Percentiles rank a stretch among this genome's conserved stretches.
Evolutionary conservation across 2,888 invertebrate species (phyloP).

Genomic region (Orthonevra nobilis): DNA sequence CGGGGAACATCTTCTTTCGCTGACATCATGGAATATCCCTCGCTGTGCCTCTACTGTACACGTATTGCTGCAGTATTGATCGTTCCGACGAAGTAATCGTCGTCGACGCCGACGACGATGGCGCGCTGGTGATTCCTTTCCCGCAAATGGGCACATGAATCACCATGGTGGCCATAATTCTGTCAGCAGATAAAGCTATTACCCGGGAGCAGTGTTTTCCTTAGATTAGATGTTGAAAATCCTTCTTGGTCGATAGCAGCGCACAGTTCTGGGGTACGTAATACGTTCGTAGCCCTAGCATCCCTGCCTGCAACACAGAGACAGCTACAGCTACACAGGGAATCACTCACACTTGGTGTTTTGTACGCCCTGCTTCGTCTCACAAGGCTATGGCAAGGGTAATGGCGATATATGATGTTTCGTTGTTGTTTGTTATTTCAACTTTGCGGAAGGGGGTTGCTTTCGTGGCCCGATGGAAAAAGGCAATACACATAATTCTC

Average conservation of each 20-base stretch:
- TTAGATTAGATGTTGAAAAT: slow-evolving; percentile 72
- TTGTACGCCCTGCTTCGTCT: slow-evolving; percentile 23
- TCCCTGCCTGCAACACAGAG: slow-evolving; percentile 34
- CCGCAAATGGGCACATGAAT: slow-evolving; percentile 76
- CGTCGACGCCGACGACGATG: slow-evolving; percentile 34
- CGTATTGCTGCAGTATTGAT: slow-evolving; percentile 67
- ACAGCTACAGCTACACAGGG: slow-evolving; percentile 56
- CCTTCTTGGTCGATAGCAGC: slow-evolving; percentile 52
- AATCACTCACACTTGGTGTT: slow-evolving; percentile 60
- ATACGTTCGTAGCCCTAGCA: slow-evolving; percentile 8
- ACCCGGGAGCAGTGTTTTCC: slow-evolving; percentile 73
- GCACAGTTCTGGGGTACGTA: neutral
- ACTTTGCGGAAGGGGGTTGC: slow-evolving; percentile 47
- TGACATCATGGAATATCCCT: slow-evolving; percentile 58
- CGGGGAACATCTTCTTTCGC: slow-evolving; percentile 52
- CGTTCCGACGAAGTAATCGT: slow-evolving; percentile 48
- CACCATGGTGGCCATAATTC: slow-evolving; percentile 77
- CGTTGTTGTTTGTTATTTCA: slow-evolving; percentile 65
- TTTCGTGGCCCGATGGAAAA: slow-evolving; percentile 36
- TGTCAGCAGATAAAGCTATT: slow-evolving; percentile 79
- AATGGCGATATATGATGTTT: slow-evolving; percentile 62
- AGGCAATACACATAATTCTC: slow-evolving; percentile 63
- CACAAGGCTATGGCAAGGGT: slow-evolving; percentile 31
- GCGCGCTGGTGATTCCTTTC: slow-evolving; percentile 63
- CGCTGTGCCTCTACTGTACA: neutral